Conservation (phyloP, 2,888 invertebrate species). For the Morpho achilles region DNA sequence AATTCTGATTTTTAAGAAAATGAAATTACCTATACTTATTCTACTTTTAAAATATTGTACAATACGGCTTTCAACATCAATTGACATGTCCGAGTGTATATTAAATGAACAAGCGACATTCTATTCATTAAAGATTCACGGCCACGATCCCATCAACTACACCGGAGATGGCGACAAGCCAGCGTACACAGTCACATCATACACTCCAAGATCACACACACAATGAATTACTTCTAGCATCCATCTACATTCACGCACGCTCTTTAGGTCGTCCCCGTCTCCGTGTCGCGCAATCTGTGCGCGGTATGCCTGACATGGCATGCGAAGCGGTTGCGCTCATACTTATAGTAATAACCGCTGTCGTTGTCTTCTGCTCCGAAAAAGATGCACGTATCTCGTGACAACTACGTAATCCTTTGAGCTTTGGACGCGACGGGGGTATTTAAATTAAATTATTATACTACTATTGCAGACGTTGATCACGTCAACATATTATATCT, state of each 20-base stretch:
- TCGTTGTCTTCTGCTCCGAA: slow-evolving; percentile 59
- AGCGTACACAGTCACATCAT: slow-evolving; percentile 56
- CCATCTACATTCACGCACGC: slow-evolving; percentile 67
- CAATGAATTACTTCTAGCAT: slow-evolving; percentile 48
- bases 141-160: slow-evolving; percentile 68
- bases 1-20: slow-evolving; percentile 69
- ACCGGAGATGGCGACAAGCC: slow-evolving; percentile 75
- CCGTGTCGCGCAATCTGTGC: slow-evolving; percentile 55
- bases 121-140: slow-evolving; percentile 70
- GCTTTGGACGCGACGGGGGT: slow-evolving; percentile 66
- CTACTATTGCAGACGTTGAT: slow-evolving; percentile 75
- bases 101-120: slow-evolving; percentile 73
- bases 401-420: slow-evolving; percentile 42
- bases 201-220: slow-evolving; percentile 36
- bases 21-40: slow-evolving; percentile 62
- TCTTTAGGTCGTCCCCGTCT: slow-evolving; percentile 72
- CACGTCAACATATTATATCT: slow-evolving; percentile 57
- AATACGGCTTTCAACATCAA: slow-evolving; percentile 65
- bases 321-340: slow-evolving; percentile 55
- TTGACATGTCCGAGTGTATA: slow-evolving; percentile 65
- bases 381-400: slow-evolving; percentile 43
- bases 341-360: slow-evolving; percentile 68
- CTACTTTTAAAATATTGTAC: slow-evolving; percentile 75
- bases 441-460: slow-evolving; percentile 68
- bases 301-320: slow-evolving; percentile 48